These are phyloP conservation scores for Drosophila virilis DNA, from an alignment of 1,140 invertebrate genomes.

Conservation along the genomic window DNA sequence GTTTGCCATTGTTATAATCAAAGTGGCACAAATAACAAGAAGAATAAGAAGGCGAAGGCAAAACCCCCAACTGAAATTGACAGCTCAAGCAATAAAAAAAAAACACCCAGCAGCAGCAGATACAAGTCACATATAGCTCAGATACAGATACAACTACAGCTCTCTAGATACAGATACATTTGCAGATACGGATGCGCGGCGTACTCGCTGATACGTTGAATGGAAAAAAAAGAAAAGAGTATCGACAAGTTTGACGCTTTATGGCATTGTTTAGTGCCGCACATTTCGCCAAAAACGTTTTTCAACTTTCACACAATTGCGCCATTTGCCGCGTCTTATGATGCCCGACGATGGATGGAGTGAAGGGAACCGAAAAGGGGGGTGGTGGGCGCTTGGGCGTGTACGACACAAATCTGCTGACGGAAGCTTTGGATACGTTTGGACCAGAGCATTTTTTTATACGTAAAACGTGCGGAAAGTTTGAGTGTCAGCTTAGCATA, in stretches of 20 bases:
- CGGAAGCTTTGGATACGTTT: conserved; percentile 69
- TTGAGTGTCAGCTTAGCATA: conserved; percentile 78
- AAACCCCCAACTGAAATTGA: conserved; percentile 62
- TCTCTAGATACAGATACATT: conserved; percentile 49
- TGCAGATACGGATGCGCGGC: conserved; percentile 49
- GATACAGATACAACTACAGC: conserved; percentile 43
- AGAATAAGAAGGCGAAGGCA: conserved; percentile 14
- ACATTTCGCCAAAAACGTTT: conserved; percentile 82
- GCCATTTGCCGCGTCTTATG: conserved; percentile 78
- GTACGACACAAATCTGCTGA: conserved; percentile 76
- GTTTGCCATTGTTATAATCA: conserved; percentile 77
- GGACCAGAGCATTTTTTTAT: conserved; percentile 70
- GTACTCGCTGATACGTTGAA: conserved; percentile 15
- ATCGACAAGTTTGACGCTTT: conserved; percentile 83
- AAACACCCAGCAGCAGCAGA: conserved; percentile 34
- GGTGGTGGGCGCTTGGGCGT: conserved; percentile 12
- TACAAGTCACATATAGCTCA: conserved; percentile 14
- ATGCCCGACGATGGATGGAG: neutral
- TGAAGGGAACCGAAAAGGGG: neutral
- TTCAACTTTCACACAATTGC: conserved; percentile 83
- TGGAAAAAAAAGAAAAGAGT: conserved; percentile 70
- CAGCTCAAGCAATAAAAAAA: conserved; percentile 51
- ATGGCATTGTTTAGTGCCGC: conserved; percentile 82
- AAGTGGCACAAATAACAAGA: conserved; percentile 77
- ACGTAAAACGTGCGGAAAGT: conserved; percentile 81